Conservation (phyloP, 2,113 vertebrate species). For the Cheirogaleus medius region DNA sequence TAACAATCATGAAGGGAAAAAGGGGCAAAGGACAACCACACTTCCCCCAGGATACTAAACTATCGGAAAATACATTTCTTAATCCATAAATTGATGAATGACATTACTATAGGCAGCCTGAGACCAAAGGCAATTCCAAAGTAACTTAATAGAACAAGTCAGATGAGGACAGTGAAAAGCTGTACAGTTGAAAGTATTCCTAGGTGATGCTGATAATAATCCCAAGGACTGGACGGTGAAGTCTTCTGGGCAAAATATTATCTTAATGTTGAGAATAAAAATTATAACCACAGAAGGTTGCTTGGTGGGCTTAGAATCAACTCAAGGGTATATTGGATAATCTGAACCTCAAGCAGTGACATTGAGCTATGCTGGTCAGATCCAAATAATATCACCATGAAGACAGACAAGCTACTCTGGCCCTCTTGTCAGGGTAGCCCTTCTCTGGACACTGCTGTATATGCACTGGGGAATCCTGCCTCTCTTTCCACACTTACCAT, state of each 20-base stretch:
- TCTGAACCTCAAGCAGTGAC: not conserved
- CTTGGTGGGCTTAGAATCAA: not conserved
- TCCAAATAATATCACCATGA: not conserved
- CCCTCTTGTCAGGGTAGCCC: not conserved
- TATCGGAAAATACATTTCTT: not conserved
- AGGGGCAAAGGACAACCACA: not conserved
- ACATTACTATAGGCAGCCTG: not conserved
- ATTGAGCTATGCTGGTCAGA: not conserved
- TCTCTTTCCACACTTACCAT: not conserved
- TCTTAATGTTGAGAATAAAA: conserved; percentile 7
- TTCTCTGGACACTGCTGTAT: not conserved
- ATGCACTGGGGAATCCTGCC: not conserved
- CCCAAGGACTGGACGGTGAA: not conserved
- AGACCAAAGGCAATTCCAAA: not conserved
- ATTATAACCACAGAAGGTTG: not conserved
- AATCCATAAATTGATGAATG: not conserved
- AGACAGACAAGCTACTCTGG: not conserved
- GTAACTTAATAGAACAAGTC: not conserved
- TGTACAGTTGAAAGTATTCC: not conserved
- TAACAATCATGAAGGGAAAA: not conserved
- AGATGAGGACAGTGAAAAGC: not conserved
- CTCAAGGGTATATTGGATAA: not conserved
- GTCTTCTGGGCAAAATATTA: not conserved
- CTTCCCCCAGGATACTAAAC: not conserved
- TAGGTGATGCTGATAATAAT: not conserved